Percentiles rank a stretch among this genome's conserved stretches.
Evolutionary conservation across 2,797 vertebrate species (phyloP).

Genomic region (Dryobates pubescens): DNA sequence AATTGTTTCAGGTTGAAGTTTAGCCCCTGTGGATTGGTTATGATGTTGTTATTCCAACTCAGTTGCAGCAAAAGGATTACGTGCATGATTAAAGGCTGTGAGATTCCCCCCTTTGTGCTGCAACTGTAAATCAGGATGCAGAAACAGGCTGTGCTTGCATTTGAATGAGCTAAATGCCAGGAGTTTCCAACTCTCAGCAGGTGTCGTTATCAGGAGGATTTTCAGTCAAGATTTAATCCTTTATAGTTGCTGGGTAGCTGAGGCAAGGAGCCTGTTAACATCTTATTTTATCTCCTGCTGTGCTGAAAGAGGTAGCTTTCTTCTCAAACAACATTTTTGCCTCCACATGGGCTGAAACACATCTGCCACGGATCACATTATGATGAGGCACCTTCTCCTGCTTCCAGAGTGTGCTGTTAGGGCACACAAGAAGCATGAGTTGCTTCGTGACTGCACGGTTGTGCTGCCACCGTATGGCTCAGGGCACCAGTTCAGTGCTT

Average conservation of each 20-base stretch:
- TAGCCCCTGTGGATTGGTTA: background rate
- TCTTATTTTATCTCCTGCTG: slow-evolving; percentile 44
- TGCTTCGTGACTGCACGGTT: background rate
- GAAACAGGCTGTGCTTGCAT: background rate
- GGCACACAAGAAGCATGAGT: fast-evolving
- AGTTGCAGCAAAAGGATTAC: background rate
- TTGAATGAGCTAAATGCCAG: slow-evolving; percentile 2
- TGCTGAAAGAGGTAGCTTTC: slow-evolving; percentile 31
- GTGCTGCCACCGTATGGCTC: background rate
- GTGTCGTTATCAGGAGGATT: slow-evolving; percentile 36
- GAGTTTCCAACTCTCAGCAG: slow-evolving; percentile 41
- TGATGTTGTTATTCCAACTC: slow-evolving; percentile 3
- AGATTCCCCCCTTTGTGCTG: background rate
- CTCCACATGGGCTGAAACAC: background rate
- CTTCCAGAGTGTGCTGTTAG: background rate
- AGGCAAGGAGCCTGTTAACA: slow-evolving; percentile 25
- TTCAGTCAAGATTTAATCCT: slow-evolving; percentile 30
- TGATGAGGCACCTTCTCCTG: background rate
- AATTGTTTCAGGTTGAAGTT: background rate
- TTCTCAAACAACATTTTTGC: slow-evolving; percentile 5
- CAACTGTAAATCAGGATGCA: background rate
- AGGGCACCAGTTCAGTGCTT: background rate
- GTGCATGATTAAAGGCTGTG: background rate
- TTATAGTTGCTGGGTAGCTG: slow-evolving; percentile 15
- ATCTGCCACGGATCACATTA: background rate